Conservation (phyloP, 2,888 invertebrate genomes). For the Drepanosiphum platanoidis region DNA sequence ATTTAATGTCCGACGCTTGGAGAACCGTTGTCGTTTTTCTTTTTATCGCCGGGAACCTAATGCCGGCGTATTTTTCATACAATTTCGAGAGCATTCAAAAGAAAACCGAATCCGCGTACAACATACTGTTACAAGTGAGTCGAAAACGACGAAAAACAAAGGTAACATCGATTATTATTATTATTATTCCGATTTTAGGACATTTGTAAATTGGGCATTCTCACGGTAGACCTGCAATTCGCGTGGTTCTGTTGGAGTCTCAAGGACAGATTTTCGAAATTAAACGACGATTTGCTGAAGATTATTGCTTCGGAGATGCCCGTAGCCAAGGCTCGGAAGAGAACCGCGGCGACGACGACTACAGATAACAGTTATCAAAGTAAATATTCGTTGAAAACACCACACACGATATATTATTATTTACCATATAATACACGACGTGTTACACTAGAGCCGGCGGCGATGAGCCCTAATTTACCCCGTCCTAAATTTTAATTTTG, state of each 20-base stretch:
- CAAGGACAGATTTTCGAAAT: conserved; percentile 7
- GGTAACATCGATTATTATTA: not conserved
- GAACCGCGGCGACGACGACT: not conserved
- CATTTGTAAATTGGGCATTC: conserved; percentile 60
- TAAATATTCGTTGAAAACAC: too few species aligned
- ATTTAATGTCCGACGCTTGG: not conserved
- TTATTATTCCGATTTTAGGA: too few species aligned
- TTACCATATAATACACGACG: too few species aligned
- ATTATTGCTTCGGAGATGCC: not conserved
- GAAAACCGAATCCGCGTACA: conserved; percentile 17
- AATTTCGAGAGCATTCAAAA: not conserved
- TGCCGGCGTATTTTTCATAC: not conserved
- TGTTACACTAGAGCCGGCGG: too few species aligned
- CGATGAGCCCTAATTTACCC: too few species aligned
- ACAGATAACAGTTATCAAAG: too few species aligned
- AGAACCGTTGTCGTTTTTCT: not conserved
- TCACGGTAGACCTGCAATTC: conserved; percentile 62
- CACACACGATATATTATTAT: too few species aligned
- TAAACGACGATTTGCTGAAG: conserved; percentile 44
- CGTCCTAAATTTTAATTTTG: too few species aligned
- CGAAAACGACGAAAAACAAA: not conserved
- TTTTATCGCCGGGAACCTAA: not conserved
- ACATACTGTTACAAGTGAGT: conserved; percentile 30
- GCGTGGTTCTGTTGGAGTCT: conserved; percentile 51
- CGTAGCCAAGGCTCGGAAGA: not conserved